Percentiles rank a stretch among this genome's conserved stretches.
These are phyloP conservation scores for Zonitis immaculata DNA, from an alignment of 2,888 invertebrate species.

Conservation along the genomic window DNA sequence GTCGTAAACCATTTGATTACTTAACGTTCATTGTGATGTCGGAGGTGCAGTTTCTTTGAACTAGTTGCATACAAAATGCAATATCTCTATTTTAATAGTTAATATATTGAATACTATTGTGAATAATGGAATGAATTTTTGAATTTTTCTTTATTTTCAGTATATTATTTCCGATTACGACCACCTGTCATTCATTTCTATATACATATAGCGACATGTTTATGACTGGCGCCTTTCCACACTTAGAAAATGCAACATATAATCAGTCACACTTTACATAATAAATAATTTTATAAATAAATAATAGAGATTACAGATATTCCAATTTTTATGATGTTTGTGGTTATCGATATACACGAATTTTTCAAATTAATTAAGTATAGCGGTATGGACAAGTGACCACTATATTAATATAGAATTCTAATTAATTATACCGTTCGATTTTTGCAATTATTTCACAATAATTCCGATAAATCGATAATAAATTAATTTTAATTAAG, in stretches of 20 bases:
- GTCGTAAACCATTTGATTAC: neutral
- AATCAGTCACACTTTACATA: neutral
- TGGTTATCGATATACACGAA: too few relatives aligned
- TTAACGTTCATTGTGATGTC: neutral
- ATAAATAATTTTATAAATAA: neutral
- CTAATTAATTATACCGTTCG: neutral
- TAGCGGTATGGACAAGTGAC: neutral
- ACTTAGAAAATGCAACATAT: neutral
- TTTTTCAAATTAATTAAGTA: neutral
- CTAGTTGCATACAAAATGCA: neutral
- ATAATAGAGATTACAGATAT: neutral
- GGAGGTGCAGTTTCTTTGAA: conserved; percentile 2
- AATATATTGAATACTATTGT: neutral
- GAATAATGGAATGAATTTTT: too few relatives aligned
- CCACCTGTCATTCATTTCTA: conserved; percentile 1
- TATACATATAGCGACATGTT: neutral
- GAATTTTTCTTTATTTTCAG: neutral
- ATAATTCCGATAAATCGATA: too few relatives aligned
- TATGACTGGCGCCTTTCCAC: neutral
- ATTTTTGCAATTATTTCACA: too few relatives aligned
- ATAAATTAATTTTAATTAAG: too few relatives aligned
- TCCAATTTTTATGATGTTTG: too few relatives aligned
- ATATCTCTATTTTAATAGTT: neutral
- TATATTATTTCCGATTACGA: neutral
- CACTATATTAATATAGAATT: too few relatives aligned